Evolutionary conservation across 1,140 invertebrate species (phyloP), one percentile per base, ranked within the genome.

Genomic region (Zaprionus taronus): DNA sequence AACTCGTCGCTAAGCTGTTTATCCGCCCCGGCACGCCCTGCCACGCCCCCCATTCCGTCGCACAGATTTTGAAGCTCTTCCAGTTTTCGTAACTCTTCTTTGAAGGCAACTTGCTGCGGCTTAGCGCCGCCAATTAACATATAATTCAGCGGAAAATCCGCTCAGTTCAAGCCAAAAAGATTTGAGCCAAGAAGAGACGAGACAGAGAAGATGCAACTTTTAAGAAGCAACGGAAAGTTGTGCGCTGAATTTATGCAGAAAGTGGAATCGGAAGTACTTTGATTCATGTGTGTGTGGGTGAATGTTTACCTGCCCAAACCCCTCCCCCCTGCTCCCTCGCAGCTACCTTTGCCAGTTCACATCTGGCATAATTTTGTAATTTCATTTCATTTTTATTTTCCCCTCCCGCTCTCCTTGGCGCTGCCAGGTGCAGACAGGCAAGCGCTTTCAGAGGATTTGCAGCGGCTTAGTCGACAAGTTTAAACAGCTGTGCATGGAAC

Each of bases 361-460:
- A 86, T 77, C 83, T 86, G 83, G 83, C 83, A 86, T 86, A 89
- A 89, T 86, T 87, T 75, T 80, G 80, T 86, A 86, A 86, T 86
- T 86, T 86, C 70, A 78, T 87, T 75, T 75, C 51, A 70, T 75
- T 75, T 75, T 74, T 62, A 14, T 67, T 66, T 53, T 31, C 47
- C 44, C 34, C 65, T 72, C 58, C 6, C 51, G 41, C 51, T 22
- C 31, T 41, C 15, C 41, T 20, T 38, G 14, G n/a, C 51, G 66
- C 69, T 73, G 77, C 77, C 83, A 87, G 83, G 83, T 86, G 83
- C 77, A 80, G 83, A 87, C 83, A 82, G 77, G 55, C 69, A 51
- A 62, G 58, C 17, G 77, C 83, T 87, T 86, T 83, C 69, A 65
- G 57, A 62, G 83, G 83, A 86, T 86, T 86, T 86, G 77, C 80